Evolutionary conservation across 2,797 vertebrate species (phyloP), one percentile per base, ranked within the genome.

Genomic region (Taenioides sp.): DNA sequence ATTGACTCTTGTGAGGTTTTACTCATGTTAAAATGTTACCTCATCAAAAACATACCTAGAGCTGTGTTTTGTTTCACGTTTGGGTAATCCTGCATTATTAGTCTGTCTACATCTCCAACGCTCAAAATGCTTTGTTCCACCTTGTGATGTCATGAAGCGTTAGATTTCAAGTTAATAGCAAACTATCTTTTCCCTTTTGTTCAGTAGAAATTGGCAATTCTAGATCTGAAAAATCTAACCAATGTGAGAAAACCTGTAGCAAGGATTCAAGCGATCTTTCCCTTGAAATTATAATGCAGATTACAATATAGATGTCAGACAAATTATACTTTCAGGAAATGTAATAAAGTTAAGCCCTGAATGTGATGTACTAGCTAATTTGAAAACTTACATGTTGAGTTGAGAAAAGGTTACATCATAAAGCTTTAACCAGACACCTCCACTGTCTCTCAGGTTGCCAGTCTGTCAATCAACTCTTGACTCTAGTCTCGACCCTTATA

Each of bases 401-500:
- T 59, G 17, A 28, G 27, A 4, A 17, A 59, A 59, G 18, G 25
- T 28, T 57, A 14, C 22, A 25, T 10, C 12, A 16, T 59, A 17
- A 16, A 18, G 27, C 27, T 28, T 58, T 60, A 28, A 23, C 54
- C 4, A 57, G 58, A 3, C 25, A 31, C 60, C 72, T 55, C 76
- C 71, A 77, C 86, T 77, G 75, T 81, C 77, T 77, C 67, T 69
- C 25, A 2, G 71, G 71, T 78, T 78, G 79, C 81, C 73, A 75
- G 75, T 83, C 83, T 82, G 80, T 89, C 80, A 85, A 68, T 84
- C 80, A 66, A 74, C 71, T 76, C 66, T 9, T 71, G 34, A 72
- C 70, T 59, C 16, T 59, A 27, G 25, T 18, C 58, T 59, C 16
- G 58, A 59, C 58, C 58, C 27, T 9, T 28, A 6, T 34, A 23